Base-by-base conservation (phyloP, 2,797 vertebrate genomes). In the Rhadinocentrus ornatus region DNA sequence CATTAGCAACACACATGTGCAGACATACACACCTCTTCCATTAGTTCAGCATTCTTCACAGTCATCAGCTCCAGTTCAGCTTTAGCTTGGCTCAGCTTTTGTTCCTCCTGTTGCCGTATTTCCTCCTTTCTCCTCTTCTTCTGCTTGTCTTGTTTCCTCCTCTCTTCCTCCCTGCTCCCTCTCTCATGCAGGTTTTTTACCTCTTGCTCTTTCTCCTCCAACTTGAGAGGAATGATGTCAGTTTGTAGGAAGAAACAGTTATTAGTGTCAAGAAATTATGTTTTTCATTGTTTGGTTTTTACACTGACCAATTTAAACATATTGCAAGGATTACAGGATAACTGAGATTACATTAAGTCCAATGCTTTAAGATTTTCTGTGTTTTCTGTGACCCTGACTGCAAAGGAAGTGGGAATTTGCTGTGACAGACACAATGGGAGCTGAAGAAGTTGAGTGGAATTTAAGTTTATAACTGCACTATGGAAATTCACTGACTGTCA, bases 31-130 rank as follows among this genome's bases (percentile, higher is more conserved):
- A 88, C 96, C 96, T 97, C 95, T 62, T 96, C 87, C 68, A 93
- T 93, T 55, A 95, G 90, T 75, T 88, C 85, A 75, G 79, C 79
- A 61, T 94, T 92, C 7, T 83, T 93, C 84, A 91, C 89, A 41
- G 79, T 92, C 86, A 95, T 90, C 24, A 92, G 91, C 37, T 92
- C 83, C 34, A 94, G 85, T 31, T 94, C 92, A 77, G 92, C 86
- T 65, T 79, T 88, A 48, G 92, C 75, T 82, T 87, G 91, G 84
- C 92, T 93, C 85, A 96, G 89, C 69, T 96, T 92, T 22, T 91
- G 89, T 26, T 92, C 91, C 90, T 93, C 95, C 85, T 93, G 89
- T 68, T 44, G 56, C 78, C 89, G 80, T 64, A 82, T 72, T 65
- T 87, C 73, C 78, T 87, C 70, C 87, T 91, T 78, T 94, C 35